Percentiles rank a stretch among this genome's conserved stretches.
These are phyloP conservation scores for Geophilus truncorum DNA, from an alignment of 2,888 invertebrate species.

Conservation along the genomic window DNA sequence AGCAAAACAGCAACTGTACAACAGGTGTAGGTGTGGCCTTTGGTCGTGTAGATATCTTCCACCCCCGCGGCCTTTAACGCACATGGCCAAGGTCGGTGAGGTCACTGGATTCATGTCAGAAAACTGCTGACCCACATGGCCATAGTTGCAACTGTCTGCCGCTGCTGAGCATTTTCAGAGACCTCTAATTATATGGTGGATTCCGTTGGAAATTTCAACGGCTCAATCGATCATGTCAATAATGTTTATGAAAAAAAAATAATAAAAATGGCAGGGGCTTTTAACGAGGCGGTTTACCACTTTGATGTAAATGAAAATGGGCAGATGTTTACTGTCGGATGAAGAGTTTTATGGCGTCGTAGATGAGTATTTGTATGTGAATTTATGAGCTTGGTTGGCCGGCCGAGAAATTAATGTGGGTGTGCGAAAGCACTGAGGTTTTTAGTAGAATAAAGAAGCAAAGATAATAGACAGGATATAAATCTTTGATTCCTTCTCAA, in stretches of 20 bases:
- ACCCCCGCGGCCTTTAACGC: conserved; percentile 11
- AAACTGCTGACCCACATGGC: conserved; percentile 10
- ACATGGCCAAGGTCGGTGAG: not conserved
- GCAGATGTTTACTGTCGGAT: not conserved
- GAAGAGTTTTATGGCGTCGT: not conserved
- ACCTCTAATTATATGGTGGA: conserved; percentile 8
- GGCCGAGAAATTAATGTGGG: not conserved
- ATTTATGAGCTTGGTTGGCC: not conserved
- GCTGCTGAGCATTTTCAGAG: not conserved
- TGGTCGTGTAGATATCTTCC: not conserved
- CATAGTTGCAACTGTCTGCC: not conserved
- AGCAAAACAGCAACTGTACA: not conserved
- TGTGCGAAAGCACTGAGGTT: not conserved
- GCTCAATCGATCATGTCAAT: not conserved
- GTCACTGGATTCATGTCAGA: conserved; percentile 15
- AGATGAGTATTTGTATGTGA: not conserved
- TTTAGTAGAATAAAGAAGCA: not conserved
- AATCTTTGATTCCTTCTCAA: not conserved
- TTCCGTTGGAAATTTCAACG: not conserved
- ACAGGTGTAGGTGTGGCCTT: not conserved
- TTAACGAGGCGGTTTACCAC: not conserved
- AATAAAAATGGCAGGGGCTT: not conserved
- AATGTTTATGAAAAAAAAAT: not conserved
- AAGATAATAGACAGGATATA: not conserved
- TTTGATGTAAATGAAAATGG: conserved; percentile 3